Evolutionary conservation across 2,113 vertebrate species (phyloP), one percentile per base, ranked within the genome.

Genomic region (Syngnathus floridae): DNA sequence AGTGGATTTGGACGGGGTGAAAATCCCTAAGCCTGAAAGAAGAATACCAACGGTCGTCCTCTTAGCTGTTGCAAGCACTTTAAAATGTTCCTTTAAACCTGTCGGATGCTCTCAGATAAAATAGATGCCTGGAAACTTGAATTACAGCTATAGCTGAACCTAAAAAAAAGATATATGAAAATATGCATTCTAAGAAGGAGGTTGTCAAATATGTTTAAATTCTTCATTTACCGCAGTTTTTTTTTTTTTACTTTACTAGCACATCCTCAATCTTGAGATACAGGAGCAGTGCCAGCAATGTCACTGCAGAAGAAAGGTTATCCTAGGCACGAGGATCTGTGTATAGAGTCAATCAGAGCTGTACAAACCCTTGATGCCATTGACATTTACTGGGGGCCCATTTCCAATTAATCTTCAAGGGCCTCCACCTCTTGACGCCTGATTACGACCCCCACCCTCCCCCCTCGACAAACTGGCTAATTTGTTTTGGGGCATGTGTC

Each of bases 371-470:
- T 85, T 87, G 86, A 90, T 90, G 86, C 83, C 86, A 83, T 88
- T 92, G 90, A 90, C 91, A 90, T 92, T 92, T 91, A 89, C 87
- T 67, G 55, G 88, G 87, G 87, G 77, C 84, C 86, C 79, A 84
- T 86, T 90, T 91, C 88, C 90, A 91, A 91, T 92, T 91, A 92
- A 92, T 90, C 90, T 92, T 90, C 90, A 89, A 88, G 88, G 80
- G 84, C 86, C 87, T 90, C 82, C 83, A 89, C 88, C 83, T 88
- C 88, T 88, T 90, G 87, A 86, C 88, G 88, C 85, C 80, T 90
- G 90, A 91, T 91, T 90, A 88, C 82, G 71, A 84, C 83, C 77
- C 41, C 45, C 11, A 41, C 40, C 9, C 40, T 22, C 79, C 75
- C 58, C 76, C 75, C 58, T 75, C 74, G 75, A 91, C 86, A 89